A percentile compares a stretch with the other conserved stretches of the same genome.
phyloP scores from a whole-genome alignment of 1,140 invertebrate species.

The Gryllus bimaculatus region DNA sequence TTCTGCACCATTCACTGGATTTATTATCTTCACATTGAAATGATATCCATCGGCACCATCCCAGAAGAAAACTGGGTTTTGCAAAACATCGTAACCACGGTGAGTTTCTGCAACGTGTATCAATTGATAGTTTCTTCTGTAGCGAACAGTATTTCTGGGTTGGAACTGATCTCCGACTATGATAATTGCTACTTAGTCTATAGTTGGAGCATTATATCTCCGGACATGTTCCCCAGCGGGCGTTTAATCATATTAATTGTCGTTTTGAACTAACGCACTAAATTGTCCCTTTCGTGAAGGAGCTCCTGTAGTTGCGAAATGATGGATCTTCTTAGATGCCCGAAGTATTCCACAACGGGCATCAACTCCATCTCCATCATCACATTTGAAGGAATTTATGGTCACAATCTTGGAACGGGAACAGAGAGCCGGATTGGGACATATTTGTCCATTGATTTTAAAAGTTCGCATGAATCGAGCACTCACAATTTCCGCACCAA shows the following conservation, averaged over 20 bases:
- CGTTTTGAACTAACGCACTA: constrained; percentile 34
- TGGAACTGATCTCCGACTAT: constrained; percentile 33
- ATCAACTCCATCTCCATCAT: too few species aligned
- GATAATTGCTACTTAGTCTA: constrained; percentile 36
- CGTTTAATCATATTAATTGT: constrained; percentile 24
- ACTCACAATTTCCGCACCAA: constrained; percentile 30
- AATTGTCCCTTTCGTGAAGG: constrained; percentile 32
- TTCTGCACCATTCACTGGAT: constrained; percentile 15
- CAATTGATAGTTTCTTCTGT: constrained; percentile 27
- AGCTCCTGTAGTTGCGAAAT: constrained; percentile 27
- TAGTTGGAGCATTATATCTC: constrained; percentile 36
- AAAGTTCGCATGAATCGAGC: constrained; percentile 28
- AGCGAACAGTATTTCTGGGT: constrained; percentile 35
- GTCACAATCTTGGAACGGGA: too few species aligned
- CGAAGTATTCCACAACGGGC: too few species aligned
- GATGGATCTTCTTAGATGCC: too few species aligned
- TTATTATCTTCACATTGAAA: constrained; percentile 19
- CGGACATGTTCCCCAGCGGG: constrained; percentile 33
- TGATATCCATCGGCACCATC: constrained; percentile 17
- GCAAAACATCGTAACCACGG: constrained; percentile 34
- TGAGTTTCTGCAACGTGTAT: constrained; percentile 31
- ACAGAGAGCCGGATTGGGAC: constrained; percentile 10
- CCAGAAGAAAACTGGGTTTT: constrained; percentile 31
- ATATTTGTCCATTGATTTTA: constrained; percentile 30
- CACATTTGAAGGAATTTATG: too few species aligned